Base-by-base conservation (phyloP, 1,140 invertebrate species). In the Diabrotica virgifera region DNA sequence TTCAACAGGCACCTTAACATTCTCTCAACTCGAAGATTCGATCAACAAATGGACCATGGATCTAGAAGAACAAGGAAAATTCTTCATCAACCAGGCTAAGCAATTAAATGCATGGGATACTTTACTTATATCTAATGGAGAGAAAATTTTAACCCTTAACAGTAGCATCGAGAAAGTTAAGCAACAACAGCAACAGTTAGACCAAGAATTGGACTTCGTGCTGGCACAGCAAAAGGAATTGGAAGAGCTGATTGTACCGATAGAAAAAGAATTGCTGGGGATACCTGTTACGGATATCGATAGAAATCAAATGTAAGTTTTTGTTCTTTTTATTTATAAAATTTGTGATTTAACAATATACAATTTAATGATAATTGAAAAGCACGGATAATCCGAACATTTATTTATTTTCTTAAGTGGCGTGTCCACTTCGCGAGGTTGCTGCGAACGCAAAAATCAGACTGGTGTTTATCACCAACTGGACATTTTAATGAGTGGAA, bases 11-110 rank as follows among this genome's bases (percentile, higher is more conserved):
- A 67, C 85, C 6, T 87, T 97, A 73, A 94, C 88, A 12, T 98
- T 95, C 75, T 86, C 88, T 24, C 92, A 97, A 75, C 78, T 98
- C 14, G 94, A 98, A 80, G 95, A 98, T 73, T 85, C 87, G 2
- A 95, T 97, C 54, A 98, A 97, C 76, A 97, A 98, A 79, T 99
- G 95, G 95, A 95, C 92, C 0, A 76, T 93, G 11, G 95, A 97
- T 74, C 80, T 98, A 10, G 93, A 96, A 73, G 93, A 97, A 70
- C 95, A 97, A 76, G 96, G 97, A 76, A 94, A 92, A 77, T 85
- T 90, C 2, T 98, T 98, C 78, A 87, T 96, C 50, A 92, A 95
- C 77, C 95, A 98, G 81, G 95, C 95, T 2, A 93, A 91, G 8
- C 92, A 97, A 80, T 89, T 98, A 12, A 98, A 97, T 79, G 90